These are phyloP conservation scores for Strix uralensis DNA, from an alignment of 2,113 vertebrate genomes.

Conservation along the genomic window DNA sequence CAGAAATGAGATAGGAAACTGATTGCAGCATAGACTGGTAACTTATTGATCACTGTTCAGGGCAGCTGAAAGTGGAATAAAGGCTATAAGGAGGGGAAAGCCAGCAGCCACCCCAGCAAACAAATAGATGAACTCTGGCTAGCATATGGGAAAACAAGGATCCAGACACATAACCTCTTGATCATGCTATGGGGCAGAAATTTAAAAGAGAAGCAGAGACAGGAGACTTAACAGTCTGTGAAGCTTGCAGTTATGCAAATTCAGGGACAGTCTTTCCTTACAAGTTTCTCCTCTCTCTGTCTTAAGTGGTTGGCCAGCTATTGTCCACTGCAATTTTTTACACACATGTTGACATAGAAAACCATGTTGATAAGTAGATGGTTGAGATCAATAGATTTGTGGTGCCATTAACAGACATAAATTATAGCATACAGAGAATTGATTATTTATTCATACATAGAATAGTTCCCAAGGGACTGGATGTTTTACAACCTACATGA, in stretches of 20 bases:
- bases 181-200: not conserved
- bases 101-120: not conserved
- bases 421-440: not conserved
- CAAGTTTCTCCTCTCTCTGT: not conserved
- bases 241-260: not conserved
- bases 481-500: not conserved
- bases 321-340: not conserved
- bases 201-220: not conserved
- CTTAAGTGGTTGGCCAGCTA: not conserved
- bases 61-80: conserved; percentile 22
- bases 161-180: not conserved
- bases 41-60: conserved; percentile 14
- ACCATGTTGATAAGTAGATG: not conserved
- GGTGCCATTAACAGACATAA: not conserved
- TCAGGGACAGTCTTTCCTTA: not conserved
- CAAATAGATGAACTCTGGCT: not conserved
- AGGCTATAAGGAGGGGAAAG: not conserved
- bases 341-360: not conserved
- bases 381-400: not conserved
- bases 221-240: not conserved
- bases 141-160: not conserved
- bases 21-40: not conserved
- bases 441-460: not conserved
- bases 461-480: not conserved
- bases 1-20: conserved; percentile 25